A percentile compares a stretch with the other conserved stretches of the same genome.
Conservation (phyloP, 2,888 invertebrate species). For the Cosmia trapezina region DNA sequence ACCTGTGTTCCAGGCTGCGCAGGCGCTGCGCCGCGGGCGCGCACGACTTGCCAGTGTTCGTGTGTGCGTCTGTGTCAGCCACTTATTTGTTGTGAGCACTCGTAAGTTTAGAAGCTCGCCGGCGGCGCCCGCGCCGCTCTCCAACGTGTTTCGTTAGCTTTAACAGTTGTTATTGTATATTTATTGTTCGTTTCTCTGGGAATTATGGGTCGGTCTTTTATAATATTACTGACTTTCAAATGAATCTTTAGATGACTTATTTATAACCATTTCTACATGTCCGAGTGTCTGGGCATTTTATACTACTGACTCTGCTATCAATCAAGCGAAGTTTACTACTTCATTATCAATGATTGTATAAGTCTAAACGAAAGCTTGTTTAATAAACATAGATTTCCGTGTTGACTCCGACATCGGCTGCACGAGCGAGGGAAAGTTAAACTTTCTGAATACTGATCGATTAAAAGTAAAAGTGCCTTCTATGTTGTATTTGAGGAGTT, state of each 20-base stretch:
- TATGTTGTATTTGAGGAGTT: slow-evolving; percentile 69
- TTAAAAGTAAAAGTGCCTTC: slow-evolving; percentile 84
- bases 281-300: slow-evolving; percentile 8
- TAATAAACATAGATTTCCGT: slow-evolving; percentile 67
- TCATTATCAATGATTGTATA: slow-evolving; percentile 59
- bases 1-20: slow-evolving; percentile 77
- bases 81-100: slow-evolving; percentile 76
- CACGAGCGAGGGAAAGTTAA: slow-evolving; percentile 78
- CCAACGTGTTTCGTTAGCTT: slow-evolving; percentile 79
- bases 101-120: slow-evolving; percentile 80
- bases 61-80: slow-evolving; percentile 66
- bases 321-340: slow-evolving; percentile 44
- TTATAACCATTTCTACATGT: slow-evolving; percentile 31
- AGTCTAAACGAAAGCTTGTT: slow-evolving; percentile 65
- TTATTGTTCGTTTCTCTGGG: slow-evolving; percentile 71
- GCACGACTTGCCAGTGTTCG: slow-evolving; percentile 70
- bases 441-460: slow-evolving; percentile 86
- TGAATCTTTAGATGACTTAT: slow-evolving; percentile 53
- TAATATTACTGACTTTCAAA: slow-evolving; percentile 51
- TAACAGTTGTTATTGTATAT: slow-evolving; percentile 81
- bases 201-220: slow-evolving; percentile 59
- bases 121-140: slow-evolving; percentile 72
- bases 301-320: slow-evolving; percentile 24
- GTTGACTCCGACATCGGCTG: slow-evolving; percentile 61
- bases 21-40: slow-evolving; percentile 74